Evolutionary conservation across 2,888 invertebrate species (phyloP).

Genomic region (Drosophila putrida): DNA sequence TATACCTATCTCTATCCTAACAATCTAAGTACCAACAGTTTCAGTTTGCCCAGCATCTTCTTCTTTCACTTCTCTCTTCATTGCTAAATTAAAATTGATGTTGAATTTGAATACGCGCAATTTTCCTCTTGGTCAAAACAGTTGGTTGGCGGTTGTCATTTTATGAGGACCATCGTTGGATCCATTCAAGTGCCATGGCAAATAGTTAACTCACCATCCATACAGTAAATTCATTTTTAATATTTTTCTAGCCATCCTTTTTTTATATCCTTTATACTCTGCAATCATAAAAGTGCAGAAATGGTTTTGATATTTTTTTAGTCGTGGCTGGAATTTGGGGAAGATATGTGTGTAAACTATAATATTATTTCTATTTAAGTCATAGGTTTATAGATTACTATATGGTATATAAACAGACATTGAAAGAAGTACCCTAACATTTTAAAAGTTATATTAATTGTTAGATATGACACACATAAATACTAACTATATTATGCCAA

Average conservation of each 20-base stretch:
- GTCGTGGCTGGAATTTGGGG: background rate
- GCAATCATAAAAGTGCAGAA: background rate
- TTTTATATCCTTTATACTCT: slow-evolving; percentile 15
- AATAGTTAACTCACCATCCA: slow-evolving; percentile 23
- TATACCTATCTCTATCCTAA: background rate
- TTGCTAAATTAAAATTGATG: slow-evolving; percentile 56
- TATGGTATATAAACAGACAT: too few species aligned
- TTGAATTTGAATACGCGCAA: slow-evolving; percentile 41
- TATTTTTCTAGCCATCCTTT: slow-evolving; percentile 24
- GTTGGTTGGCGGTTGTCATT: slow-evolving; percentile 48
- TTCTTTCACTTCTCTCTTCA: slow-evolving; percentile 4
- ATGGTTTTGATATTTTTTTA: background rate
- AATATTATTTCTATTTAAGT: too few species aligned
- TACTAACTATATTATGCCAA: too few species aligned
- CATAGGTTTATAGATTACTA: too few species aligned
- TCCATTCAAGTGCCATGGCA: slow-evolving; percentile 11
- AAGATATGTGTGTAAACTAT: too few species aligned
- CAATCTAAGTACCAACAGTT: slow-evolving; percentile 33
- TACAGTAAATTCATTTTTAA: slow-evolving; percentile 34
- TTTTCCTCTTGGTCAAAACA: slow-evolving; percentile 44
- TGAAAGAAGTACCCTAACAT: too few species aligned
- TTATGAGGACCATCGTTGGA: slow-evolving; percentile 24
- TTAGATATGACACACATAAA: too few species aligned
- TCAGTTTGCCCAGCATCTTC: slow-evolving; percentile 21
- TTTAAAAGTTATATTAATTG: too few species aligned